Conservation (phyloP, 2,797 vertebrate species). For the Hydrocynus forskahlii region DNA sequence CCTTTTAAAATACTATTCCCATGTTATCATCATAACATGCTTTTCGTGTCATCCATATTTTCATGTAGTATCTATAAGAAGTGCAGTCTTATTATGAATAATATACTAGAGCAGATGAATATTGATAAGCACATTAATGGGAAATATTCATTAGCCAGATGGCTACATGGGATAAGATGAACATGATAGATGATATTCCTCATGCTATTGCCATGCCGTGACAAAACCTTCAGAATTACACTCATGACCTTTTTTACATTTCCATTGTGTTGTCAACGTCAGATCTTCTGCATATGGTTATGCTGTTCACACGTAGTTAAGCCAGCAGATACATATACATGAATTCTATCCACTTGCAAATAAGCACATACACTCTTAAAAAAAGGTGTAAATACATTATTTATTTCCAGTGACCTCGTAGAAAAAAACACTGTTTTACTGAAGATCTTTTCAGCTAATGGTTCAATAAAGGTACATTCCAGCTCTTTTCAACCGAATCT, state of each 20-base stretch:
- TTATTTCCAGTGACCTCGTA: no score
- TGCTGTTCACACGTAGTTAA: background rate
- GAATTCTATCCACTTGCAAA: no score
- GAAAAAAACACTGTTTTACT: no score
- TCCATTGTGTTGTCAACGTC: background rate
- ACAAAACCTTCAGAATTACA: background rate
- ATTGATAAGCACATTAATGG: constrained; percentile 54
- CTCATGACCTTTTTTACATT: background rate
- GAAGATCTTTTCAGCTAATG: no score
- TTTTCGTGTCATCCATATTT: constrained; percentile 19
- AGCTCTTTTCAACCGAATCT: background rate
- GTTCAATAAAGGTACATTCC: no score
- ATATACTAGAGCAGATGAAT: constrained; percentile 37
- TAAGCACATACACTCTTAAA: no score
- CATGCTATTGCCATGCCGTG: background rate
- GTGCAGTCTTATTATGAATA: constrained; percentile 45
- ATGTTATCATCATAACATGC: background rate
- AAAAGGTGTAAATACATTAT: no score
- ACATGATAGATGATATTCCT: constrained; percentile 25
- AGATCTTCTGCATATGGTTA: background rate
- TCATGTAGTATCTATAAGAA: constrained; percentile 31
- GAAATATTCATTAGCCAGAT: constrained; percentile 48
- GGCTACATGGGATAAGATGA: constrained; percentile 28
- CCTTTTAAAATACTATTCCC: constrained; percentile 15
- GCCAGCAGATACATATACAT: no score